Percentiles rank a stretch among this genome's conserved stretches.
These are phyloP conservation scores for Malacosoma neustria DNA, from an alignment of 2,888 invertebrate species.

Conservation along the genomic window DNA sequence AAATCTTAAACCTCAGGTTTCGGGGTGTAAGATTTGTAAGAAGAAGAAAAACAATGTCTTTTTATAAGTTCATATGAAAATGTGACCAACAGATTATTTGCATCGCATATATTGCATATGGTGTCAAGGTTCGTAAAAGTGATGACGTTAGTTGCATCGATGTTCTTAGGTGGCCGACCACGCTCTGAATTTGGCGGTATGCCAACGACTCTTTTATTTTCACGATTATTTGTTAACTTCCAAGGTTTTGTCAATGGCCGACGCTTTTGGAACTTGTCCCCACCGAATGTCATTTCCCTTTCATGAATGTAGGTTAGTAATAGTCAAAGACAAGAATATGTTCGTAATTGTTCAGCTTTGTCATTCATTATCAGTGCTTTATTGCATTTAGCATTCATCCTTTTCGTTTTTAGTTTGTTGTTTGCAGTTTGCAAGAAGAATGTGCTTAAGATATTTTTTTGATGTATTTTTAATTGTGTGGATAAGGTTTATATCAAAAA, in stretches of 20 bases:
- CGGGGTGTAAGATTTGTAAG: no score
- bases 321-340: no score
- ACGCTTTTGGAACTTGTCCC: slow-evolving; percentile 18
- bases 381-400: not conserved
- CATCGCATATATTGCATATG: slow-evolving; percentile 4
- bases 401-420: no score
- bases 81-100: not conserved
- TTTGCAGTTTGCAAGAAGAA: no score
- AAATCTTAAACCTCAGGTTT: no score
- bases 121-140: slow-evolving; percentile 3
- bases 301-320: no score
- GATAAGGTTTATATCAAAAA: no score
- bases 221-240: slow-evolving; percentile 55
- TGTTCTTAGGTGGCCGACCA: slow-evolving; percentile 8
- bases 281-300: slow-evolving; percentile 43
- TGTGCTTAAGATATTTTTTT: no score
- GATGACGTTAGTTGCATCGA: slow-evolving; percentile 13
- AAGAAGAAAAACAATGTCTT: no score
- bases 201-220: slow-evolving; percentile 48
- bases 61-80: slow-evolving; percentile 8
- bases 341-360: no score
- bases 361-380: not conserved
- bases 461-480: no score
- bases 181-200: slow-evolving; percentile 32
- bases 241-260: slow-evolving; percentile 49